phyloP scores from a whole-genome alignment of 2,113 vertebrate genomes.

The Hydrolagus affinis region DNA sequence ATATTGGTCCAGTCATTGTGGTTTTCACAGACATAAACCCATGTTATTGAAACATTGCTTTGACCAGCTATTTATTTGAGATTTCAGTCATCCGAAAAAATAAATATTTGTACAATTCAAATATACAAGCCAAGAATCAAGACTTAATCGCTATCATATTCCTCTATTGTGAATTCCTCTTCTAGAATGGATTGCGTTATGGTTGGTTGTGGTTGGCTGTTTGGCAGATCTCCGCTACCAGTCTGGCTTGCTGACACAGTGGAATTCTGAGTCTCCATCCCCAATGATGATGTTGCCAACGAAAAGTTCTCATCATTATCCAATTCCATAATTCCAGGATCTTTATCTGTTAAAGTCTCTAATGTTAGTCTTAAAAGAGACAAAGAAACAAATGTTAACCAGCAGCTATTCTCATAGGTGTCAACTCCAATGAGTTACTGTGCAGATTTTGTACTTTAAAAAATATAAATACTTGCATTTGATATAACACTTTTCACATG shows the following conservation, averaged over 20 bases:
- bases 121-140: neutral
- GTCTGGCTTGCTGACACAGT: conserved; percentile 49
- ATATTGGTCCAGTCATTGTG: neutral
- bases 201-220: conserved; percentile 72
- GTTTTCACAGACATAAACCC: neutral
- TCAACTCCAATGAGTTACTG: neutral
- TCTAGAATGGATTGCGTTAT: conserved; percentile 54
- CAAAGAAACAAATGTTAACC: neutral
- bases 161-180: conserved; percentile 71
- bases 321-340: conserved; percentile 53
- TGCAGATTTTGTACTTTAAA: neutral
- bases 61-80: neutral
- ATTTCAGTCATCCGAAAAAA: conserved; percentile 17
- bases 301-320: conserved; percentile 50
- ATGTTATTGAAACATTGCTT: neutral
- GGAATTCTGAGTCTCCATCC: neutral
- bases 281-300: conserved; percentile 1
- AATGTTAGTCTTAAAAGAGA: conserved; percentile 61
- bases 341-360: conserved; percentile 75
- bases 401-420: neutral
- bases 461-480: no score
- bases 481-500: no score
- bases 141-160: conserved; percentile 69
- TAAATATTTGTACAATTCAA: conserved; percentile 12
- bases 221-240: conserved; percentile 54